Conservation (phyloP, 1,140 invertebrate species). For the Bombus vancouverensis region DNA sequence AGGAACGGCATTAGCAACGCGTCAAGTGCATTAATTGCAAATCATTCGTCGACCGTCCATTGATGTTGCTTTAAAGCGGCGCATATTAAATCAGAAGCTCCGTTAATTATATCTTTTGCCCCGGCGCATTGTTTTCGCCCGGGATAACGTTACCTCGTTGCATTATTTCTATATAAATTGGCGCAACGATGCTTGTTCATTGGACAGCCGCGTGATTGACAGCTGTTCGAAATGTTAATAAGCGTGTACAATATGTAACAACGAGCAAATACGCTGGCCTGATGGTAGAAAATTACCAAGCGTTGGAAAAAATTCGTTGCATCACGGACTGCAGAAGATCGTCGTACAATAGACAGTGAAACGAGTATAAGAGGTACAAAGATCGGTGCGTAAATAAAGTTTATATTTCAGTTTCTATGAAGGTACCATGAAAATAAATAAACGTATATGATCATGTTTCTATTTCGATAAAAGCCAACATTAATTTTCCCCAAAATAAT, state of each 20-base stretch:
- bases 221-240: slow-evolving; percentile 57
- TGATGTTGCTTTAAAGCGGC: slow-evolving; percentile 48
- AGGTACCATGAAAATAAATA: no score
- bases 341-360: not conserved
- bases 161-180: slow-evolving; percentile 63
- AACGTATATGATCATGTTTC: no score
- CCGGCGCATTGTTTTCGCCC: slow-evolving; percentile 18
- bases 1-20: not conserved
- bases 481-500: no score
- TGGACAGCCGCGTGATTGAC: slow-evolving; percentile 44
- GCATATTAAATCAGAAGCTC: slow-evolving; percentile 58
- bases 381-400: no score
- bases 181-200: slow-evolving; percentile 52
- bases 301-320: not conserved
- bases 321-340: not conserved
- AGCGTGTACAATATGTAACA: slow-evolving; percentile 6
- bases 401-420: no score
- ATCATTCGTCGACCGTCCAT: slow-evolving; percentile 34
- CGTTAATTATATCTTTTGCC: slow-evolving; percentile 63
- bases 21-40: slow-evolving; percentile 38
- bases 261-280: no score
- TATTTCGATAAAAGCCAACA: no score
- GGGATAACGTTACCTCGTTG: slow-evolving; percentile 48
- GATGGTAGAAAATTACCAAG: slow-evolving; percentile 18
- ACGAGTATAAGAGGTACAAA: no score